phyloP scores from a whole-genome alignment of 1,140 invertebrate species.

The Neodiprion fabricii region DNA sequence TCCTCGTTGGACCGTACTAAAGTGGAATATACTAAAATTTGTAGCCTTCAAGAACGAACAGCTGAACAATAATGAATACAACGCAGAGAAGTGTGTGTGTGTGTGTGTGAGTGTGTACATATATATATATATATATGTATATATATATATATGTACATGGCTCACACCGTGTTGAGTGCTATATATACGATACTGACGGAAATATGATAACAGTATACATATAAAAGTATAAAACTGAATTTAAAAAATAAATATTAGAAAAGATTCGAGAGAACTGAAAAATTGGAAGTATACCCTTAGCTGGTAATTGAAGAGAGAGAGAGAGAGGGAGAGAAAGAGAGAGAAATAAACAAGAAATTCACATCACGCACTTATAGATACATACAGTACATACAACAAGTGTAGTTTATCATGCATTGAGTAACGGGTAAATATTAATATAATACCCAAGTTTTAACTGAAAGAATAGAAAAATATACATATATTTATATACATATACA shows the following conservation, averaged over 20 bases:
- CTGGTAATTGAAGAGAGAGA: too few species aligned
- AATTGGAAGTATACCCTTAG: too few species aligned
- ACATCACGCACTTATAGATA: too few species aligned
- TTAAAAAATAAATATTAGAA: not conserved
- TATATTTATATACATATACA: not conserved
- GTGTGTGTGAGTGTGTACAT: not conserved
- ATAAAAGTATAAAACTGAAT: not conserved
- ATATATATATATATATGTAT: not conserved
- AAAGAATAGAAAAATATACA: not conserved
- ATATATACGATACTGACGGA: not conserved
- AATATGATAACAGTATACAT: not conserved
- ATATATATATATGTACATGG: not conserved
- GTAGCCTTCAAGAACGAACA: slow-evolving; percentile 3
- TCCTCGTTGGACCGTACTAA: too few species aligned
- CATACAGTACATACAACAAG: not conserved
- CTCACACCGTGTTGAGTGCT: not conserved
- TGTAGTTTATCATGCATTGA: not conserved
- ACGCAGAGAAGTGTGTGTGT: not conserved
- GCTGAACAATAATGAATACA: slow-evolving; percentile 17
- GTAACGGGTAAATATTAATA: not conserved
- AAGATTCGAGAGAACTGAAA: too few species aligned
- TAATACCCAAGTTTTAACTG: too few species aligned
- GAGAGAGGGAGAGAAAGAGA: too few species aligned
- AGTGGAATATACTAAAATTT: too few species aligned
- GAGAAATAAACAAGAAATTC: too few species aligned